These are phyloP conservation scores for Parauchenoglanis ngamensis DNA, from an alignment of 2,797 vertebrate species.

Conservation along the genomic window DNA sequence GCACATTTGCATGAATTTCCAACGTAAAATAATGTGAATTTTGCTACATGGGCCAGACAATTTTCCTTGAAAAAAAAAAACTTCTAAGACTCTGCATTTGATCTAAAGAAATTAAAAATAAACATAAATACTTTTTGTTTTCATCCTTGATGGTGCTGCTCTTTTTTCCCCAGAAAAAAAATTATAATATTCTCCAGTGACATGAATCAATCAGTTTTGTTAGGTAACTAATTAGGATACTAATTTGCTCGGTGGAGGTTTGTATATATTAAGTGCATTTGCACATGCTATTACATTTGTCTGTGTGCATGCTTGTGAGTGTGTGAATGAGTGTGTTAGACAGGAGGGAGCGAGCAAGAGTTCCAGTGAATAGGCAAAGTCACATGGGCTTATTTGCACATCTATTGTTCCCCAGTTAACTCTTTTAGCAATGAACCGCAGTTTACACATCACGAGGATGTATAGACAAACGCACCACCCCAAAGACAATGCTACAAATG, in stretches of 20 bases:
- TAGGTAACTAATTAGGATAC: constrained; percentile 62
- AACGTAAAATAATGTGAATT: constrained; percentile 61
- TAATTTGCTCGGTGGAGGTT: constrained; percentile 69
- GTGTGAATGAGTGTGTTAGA: constrained; percentile 4
- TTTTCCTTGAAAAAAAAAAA: constrained; percentile 66
- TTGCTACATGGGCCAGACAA: constrained; percentile 41
- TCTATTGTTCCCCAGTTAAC: constrained; percentile 8
- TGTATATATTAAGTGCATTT: constrained; percentile 2
- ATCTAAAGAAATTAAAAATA: constrained; percentile 79
- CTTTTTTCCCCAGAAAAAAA: constrained; percentile 53
- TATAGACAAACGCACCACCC: neutral
- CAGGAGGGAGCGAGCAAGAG: too few relatives aligned
- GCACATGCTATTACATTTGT: neutral
- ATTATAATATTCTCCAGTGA: constrained; percentile 65
- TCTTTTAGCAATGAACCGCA: neutral
- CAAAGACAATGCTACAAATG: constrained; percentile 5
- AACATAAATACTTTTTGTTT: constrained; percentile 67
- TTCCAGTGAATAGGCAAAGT: constrained; percentile 8
- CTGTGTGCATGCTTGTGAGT: neutral
- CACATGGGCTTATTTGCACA: neutral
- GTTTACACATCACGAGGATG: neutral
- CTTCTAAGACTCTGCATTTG: constrained; percentile 70
- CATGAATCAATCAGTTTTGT: constrained; percentile 70
- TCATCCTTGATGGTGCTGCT: constrained; percentile 46
- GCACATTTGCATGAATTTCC: constrained; percentile 58